phyloP scores from a whole-genome alignment of 1,140 invertebrate genomes.

The Bursaphelenchus mucronatus region DNA sequence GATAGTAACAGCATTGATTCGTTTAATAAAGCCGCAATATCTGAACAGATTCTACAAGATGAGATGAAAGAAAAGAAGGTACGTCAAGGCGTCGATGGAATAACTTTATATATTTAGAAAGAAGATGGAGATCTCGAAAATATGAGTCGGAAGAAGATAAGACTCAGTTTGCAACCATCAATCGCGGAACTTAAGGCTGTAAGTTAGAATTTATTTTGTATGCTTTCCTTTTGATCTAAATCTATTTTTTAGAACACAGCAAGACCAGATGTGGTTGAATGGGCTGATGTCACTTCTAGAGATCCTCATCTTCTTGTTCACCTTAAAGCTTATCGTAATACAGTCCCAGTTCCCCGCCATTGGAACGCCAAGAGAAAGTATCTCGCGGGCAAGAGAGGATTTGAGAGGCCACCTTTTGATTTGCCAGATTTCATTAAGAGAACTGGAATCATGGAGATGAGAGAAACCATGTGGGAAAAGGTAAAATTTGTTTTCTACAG shows the following conservation, averaged over 20 bases:
- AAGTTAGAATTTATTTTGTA: slow-evolving; percentile 5
- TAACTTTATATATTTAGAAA: slow-evolving; percentile 35
- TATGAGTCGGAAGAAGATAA: slow-evolving; percentile 50
- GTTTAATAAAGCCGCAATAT: slow-evolving; percentile 41
- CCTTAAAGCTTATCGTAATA: slow-evolving; percentile 80
- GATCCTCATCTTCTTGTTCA: slow-evolving; percentile 92
- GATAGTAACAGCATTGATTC: slow-evolving; percentile 28
- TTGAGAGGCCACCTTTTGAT: slow-evolving; percentile 97
- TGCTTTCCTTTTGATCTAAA: slow-evolving; percentile 25
- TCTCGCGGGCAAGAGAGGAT: slow-evolving; percentile 91
- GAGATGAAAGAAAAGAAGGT: slow-evolving; percentile 52
- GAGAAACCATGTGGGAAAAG: slow-evolving; percentile 82
- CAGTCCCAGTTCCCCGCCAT: slow-evolving; percentile 91
- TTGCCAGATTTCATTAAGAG: slow-evolving; percentile 96
- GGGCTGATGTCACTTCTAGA: slow-evolving; percentile 97
- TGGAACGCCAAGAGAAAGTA: slow-evolving; percentile 99
- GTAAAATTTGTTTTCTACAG: slow-evolving; percentile 22
- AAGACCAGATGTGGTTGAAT: slow-evolving; percentile 95
- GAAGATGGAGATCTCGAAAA: slow-evolving; percentile 49
- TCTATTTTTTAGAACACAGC: slow-evolving; percentile 45
- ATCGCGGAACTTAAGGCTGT: slow-evolving; percentile 58
- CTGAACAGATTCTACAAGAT: slow-evolving; percentile 53
- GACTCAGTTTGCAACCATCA: slow-evolving; percentile 54
- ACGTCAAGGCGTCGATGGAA: slow-evolving; percentile 13
- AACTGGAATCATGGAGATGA: slow-evolving; percentile 99